These are phyloP conservation scores for Ptychoptera albimana DNA, from an alignment of 2,888 invertebrate genomes.

Conservation along the genomic window DNA sequence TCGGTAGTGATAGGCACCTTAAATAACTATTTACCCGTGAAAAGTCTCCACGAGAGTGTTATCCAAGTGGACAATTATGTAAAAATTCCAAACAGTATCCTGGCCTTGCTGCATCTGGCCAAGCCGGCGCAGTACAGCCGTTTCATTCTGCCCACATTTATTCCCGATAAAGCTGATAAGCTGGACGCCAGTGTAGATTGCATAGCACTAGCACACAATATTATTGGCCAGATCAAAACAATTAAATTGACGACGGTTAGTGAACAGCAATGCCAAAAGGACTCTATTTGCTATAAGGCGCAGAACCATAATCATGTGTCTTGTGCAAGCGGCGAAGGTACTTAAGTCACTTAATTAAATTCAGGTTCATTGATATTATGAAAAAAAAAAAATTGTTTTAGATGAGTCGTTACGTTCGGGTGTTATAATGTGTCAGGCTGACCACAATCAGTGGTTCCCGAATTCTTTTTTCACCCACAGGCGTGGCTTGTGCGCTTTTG, in stretches of 20 bases:
- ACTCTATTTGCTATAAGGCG: constrained; percentile 37
- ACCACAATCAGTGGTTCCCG: constrained; percentile 50
- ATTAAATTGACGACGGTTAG: constrained; percentile 28
- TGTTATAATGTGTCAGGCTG: constrained; percentile 47
- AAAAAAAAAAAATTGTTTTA: background rate
- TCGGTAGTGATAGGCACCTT: constrained; percentile 52
- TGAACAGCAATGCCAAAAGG: constrained; percentile 33
- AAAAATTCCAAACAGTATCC: constrained; percentile 39
- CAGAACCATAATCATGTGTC: background rate
- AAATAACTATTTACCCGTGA: constrained; percentile 37
- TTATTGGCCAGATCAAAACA: constrained; percentile 34
- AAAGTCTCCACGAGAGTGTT: constrained; percentile 56
- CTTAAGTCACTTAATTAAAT: no score
- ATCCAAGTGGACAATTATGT: constrained; percentile 41
- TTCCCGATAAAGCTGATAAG: constrained; percentile 24
- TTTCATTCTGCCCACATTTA: constrained; percentile 47
- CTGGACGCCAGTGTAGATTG: constrained; percentile 32
- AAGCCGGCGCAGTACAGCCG: constrained; percentile 39
- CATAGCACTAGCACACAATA: constrained; percentile 42
- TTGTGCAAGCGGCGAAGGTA: background rate
- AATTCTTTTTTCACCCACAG: constrained; percentile 46
- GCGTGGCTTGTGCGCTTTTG: constrained; percentile 31
- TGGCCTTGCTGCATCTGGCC: constrained; percentile 45
- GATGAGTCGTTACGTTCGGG: constrained; percentile 42
- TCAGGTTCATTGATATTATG: no score